Evolutionary conservation across 2,797 vertebrate species (phyloP).

Genomic region (Mareca penelope): DNA sequence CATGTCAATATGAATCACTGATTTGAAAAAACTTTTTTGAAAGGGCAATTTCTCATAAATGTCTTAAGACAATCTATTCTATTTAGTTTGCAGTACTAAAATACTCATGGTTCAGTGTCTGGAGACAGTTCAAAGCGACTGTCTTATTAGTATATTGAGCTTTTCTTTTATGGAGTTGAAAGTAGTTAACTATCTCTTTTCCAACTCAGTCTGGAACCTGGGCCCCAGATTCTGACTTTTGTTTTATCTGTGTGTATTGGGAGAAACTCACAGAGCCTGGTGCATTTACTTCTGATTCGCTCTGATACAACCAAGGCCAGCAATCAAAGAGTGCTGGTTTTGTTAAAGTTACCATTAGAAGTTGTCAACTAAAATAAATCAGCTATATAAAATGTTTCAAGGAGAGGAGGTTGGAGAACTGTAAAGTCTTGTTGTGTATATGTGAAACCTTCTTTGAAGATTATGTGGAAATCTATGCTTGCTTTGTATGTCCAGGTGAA

Average conservation of each 20-base stretch:
- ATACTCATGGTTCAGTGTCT: background rate
- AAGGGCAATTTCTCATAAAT: background rate
- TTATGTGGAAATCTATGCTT: background rate
- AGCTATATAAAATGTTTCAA: background rate
- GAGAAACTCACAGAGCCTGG: background rate
- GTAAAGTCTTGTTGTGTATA: background rate
- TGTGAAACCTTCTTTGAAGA: background rate
- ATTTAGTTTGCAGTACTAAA: background rate
- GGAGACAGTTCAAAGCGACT: background rate
- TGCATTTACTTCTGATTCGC: background rate
- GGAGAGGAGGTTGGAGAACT: background rate
- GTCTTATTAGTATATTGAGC: background rate
- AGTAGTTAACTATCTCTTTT: background rate
- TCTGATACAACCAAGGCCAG: background rate
- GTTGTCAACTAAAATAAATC: background rate
- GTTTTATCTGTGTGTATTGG: background rate
- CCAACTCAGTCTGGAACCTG: background rate
- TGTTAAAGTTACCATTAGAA: background rate
- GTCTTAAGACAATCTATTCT: background rate
- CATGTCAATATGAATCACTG: background rate
- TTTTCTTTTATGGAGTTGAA: background rate
- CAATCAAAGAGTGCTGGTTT: background rate
- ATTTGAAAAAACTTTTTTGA: background rate
- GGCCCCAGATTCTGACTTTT: background rate
- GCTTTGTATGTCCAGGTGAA: background rate